phyloP scores from a whole-genome alignment of 2,888 invertebrate species.

The Ectemnius lituratus region DNA sequence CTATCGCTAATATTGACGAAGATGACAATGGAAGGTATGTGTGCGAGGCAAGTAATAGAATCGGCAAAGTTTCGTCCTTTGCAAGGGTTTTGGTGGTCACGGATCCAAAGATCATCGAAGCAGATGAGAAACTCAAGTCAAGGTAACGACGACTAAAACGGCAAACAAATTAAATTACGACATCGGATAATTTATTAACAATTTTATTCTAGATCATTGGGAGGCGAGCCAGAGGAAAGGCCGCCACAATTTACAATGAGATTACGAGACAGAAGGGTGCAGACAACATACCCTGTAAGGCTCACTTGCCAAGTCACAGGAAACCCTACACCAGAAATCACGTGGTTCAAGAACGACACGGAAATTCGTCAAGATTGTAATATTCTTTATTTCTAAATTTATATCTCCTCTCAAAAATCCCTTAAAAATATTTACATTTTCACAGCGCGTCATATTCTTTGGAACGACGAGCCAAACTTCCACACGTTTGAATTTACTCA shows the following conservation, averaged over 20 bases:
- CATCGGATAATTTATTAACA: not conserved
- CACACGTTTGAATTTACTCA: slow-evolving; percentile 92
- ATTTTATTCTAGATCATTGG: slow-evolving; percentile 27
- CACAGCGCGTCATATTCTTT: slow-evolving; percentile 75
- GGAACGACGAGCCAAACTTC: slow-evolving; percentile 86
- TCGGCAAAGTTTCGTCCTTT: slow-evolving; percentile 90
- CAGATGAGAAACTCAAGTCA: slow-evolving; percentile 84
- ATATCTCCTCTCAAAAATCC: not conserved
- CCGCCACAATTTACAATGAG: slow-evolving; percentile 93
- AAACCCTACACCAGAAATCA: slow-evolving; percentile 85
- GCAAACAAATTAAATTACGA: not conserved
- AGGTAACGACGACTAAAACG: slow-evolving; percentile 53
- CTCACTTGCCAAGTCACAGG: slow-evolving; percentile 92
- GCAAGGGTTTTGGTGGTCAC: slow-evolving; percentile 88
- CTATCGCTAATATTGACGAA: slow-evolving; percentile 81
- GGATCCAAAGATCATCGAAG: slow-evolving; percentile 86
- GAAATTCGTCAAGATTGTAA: slow-evolving; percentile 81
- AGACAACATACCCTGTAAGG: slow-evolving; percentile 89
- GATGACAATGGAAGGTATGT: slow-evolving; percentile 90
- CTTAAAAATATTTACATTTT: not conserved
- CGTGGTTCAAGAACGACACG: slow-evolving; percentile 91
- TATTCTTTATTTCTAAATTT: not conserved
- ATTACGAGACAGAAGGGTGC: slow-evolving; percentile 89
- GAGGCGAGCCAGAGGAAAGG: slow-evolving; percentile 76
- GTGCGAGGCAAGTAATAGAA: slow-evolving; percentile 89